phyloP scores from a whole-genome alignment of 2,888 invertebrate species.

The Slavum lentiscoides region DNA sequence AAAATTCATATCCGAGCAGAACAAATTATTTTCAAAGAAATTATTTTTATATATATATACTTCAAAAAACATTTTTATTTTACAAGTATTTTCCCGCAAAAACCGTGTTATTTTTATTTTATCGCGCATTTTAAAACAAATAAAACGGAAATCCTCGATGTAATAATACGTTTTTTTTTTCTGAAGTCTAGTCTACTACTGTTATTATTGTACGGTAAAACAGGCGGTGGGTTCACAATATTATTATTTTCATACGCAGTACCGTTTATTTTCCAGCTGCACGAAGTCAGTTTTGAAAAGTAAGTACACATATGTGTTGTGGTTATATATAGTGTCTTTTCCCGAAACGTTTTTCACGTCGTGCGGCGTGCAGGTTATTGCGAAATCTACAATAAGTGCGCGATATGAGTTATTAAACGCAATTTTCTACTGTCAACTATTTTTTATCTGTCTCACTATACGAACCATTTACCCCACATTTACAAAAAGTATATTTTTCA shows the following conservation, averaged over 20 bases:
- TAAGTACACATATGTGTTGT: background rate
- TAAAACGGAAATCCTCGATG: too few relatives aligned
- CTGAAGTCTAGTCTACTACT: background rate
- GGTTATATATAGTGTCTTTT: background rate
- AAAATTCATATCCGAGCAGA: too few relatives aligned
- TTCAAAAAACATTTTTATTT: too few relatives aligned
- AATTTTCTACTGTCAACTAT: background rate
- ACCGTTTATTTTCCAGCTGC: background rate
- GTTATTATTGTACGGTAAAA: background rate
- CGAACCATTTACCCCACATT: background rate
- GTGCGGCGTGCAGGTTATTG: too few relatives aligned
- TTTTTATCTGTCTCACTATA: background rate
- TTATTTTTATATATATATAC: too few relatives aligned
- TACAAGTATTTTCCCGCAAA: too few relatives aligned
- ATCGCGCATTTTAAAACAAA: too few relatives aligned
- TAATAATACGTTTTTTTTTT: background rate
- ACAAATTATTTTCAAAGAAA: too few relatives aligned
- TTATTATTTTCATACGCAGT: background rate
- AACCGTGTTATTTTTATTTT: too few relatives aligned
- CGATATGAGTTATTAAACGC: background rate
- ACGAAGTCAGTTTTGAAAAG: background rate
- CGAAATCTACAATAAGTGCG: background rate
- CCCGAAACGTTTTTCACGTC: background rate
- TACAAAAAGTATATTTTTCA: background rate
- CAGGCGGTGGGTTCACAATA: background rate